phyloP scores from a whole-genome alignment of 1,140 invertebrate genomes.

The Rhyacophila brunnea region DNA sequence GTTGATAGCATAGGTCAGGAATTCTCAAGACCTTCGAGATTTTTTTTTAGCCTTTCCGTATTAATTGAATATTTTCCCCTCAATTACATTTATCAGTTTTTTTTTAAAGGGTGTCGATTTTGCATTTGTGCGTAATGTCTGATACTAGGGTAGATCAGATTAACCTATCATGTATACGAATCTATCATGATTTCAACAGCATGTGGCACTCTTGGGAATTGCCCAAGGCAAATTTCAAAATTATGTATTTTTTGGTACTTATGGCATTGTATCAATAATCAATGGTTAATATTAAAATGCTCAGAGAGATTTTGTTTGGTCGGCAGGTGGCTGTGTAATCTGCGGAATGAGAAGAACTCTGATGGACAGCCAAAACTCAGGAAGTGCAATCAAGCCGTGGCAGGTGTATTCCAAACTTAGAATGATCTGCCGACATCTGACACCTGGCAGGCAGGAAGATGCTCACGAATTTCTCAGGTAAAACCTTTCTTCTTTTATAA shows the following conservation, averaged over 20 bases:
- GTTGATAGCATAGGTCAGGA: no score
- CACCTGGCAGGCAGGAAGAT: conserved; percentile 92
- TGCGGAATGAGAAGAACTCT: conserved; percentile 82
- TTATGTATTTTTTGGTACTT: conserved; percentile 13
- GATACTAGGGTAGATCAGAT: no score
- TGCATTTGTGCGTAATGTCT: no score
- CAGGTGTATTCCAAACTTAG: conserved; percentile 64
- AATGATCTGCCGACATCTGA: conserved; percentile 86
- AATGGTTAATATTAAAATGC: not conserved
- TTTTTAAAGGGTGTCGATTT: no score
- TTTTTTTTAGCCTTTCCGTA: no score
- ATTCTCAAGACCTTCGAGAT: no score
- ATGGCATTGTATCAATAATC: no score
- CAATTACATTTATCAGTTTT: no score
- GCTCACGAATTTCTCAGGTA: conserved; percentile 89
- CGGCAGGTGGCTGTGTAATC: conserved; percentile 70
- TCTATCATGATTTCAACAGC: no score
- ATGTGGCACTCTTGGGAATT: no score
- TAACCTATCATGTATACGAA: no score
- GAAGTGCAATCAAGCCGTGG: conserved; percentile 69
- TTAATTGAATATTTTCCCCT: no score
- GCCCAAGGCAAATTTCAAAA: not conserved
- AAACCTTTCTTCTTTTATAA: not conserved
- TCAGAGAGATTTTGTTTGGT: conserved; percentile 19
- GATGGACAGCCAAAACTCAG: conserved; percentile 61